Evolutionary conservation across 2,888 invertebrate species (phyloP).

Genomic region (Eulithis testata): DNA sequence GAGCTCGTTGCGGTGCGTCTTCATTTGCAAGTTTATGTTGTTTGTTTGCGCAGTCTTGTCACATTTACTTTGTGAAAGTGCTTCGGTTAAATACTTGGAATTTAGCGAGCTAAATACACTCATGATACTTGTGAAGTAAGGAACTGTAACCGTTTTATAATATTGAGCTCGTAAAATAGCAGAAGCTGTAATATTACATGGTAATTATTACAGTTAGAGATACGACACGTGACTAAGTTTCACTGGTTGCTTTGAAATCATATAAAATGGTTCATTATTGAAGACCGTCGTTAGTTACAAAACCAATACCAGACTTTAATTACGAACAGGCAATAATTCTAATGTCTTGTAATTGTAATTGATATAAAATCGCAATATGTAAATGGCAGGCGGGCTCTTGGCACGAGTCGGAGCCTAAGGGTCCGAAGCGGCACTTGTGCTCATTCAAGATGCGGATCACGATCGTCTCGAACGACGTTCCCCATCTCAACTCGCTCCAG

Average conservation of each 20-base stretch:
- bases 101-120: slow-evolving; percentile 33
- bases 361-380: slow-evolving; percentile 80
- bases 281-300: not conserved
- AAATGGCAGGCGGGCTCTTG: slow-evolving; percentile 68
- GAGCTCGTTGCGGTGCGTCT: slow-evolving; percentile 69
- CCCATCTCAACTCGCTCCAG: slow-evolving; percentile 77
- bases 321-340: slow-evolving; percentile 54
- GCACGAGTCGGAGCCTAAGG: slow-evolving; percentile 51
- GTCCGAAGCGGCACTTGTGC: slow-evolving; percentile 59
- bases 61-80: slow-evolving; percentile 51
- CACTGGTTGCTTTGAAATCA: too few relatives aligned
- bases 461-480: slow-evolving; percentile 78
- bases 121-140: slow-evolving; percentile 24
- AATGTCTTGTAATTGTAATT: slow-evolving; percentile 70
- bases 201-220: not conserved
- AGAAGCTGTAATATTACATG: not conserved
- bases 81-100: slow-evolving; percentile 38
- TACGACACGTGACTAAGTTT: too few relatives aligned
- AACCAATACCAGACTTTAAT: slow-evolving; percentile 36
- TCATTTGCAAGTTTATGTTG: slow-evolving; percentile 73
- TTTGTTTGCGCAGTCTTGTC: slow-evolving; percentile 60
- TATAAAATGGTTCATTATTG: not conserved
- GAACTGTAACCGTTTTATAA: not conserved
- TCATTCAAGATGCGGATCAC: slow-evolving; percentile 80
- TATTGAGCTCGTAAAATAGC: not conserved